Evolutionary conservation across 2,888 invertebrate species (phyloP).

Genomic region (Nymphalis urticae): DNA sequence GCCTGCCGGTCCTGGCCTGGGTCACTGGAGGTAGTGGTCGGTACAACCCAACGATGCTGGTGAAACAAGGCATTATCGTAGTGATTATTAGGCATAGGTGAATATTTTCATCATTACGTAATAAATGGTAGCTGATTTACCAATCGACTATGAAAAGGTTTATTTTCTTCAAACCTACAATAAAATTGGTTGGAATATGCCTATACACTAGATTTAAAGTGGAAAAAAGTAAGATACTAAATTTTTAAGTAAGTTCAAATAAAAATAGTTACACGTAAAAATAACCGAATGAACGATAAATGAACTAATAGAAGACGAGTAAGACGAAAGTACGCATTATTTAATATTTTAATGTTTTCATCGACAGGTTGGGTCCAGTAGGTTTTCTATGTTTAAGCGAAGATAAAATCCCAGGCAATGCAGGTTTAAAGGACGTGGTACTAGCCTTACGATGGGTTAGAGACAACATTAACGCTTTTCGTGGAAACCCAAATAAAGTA

Average conservation of each 20-base stretch:
- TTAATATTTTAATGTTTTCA: background rate
- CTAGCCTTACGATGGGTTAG: constrained; percentile 67
- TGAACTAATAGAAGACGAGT: background rate
- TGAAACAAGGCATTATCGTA: constrained; percentile 59
- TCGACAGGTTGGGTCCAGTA: constrained; percentile 57
- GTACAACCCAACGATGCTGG: constrained; percentile 58
- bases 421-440: constrained; percentile 66
- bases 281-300: too few relatives aligned
- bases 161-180: background rate
- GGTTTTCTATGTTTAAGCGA: constrained; percentile 66
- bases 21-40: constrained; percentile 56
- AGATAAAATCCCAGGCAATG: constrained; percentile 67
- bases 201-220: too few relatives aligned
- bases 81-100: constrained; percentile 68
- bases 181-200: background rate
- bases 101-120: background rate
- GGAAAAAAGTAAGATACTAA: too few relatives aligned
- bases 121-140: background rate
- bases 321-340: background rate
- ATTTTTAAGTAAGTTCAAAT: too few relatives aligned
- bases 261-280: too few relatives aligned
- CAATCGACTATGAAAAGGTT: too few relatives aligned
- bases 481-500: constrained; percentile 65
- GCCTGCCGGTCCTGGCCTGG: constrained; percentile 69
- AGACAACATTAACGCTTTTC: constrained; percentile 71